phyloP scores from a whole-genome alignment of 2,113 vertebrate genomes.

The Colinus virginianus region DNA sequence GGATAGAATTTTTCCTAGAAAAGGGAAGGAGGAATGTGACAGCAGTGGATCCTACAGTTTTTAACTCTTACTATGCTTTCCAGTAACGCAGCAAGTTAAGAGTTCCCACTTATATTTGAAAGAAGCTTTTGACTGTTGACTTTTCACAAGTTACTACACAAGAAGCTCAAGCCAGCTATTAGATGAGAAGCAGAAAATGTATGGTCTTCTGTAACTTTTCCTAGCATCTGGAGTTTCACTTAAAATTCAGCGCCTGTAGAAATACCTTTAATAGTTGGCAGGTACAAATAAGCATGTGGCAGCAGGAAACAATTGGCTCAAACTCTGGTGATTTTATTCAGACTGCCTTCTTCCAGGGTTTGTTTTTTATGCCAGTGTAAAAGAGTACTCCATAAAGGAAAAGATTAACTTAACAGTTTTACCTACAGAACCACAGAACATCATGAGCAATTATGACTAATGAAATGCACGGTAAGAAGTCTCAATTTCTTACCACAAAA shows the following conservation, averaged over 20 bases:
- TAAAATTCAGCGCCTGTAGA: constrained; percentile 31
- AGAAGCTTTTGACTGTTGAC: neutral
- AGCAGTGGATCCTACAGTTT: neutral
- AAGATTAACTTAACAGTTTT: neutral
- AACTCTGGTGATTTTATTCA: neutral
- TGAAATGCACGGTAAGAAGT: neutral
- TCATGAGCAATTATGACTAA: rapidly evolving
- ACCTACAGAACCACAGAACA: neutral
- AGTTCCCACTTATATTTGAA: neutral
- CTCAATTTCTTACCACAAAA: neutral
- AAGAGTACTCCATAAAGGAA: neutral
- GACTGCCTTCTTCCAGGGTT: neutral
- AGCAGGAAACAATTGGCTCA: constrained; percentile 54
- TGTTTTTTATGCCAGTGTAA: neutral
- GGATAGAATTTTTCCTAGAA: neutral
- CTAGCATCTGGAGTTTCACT: constrained; percentile 22
- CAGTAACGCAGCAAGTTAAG: neutral
- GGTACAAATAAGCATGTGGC: constrained; percentile 36
- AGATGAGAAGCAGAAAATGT: neutral
- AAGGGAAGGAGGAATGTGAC: neutral
- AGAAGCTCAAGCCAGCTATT: neutral
- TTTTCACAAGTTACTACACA: neutral
- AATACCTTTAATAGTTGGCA: constrained; percentile 55
- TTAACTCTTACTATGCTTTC: neutral
- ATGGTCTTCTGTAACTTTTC: neutral